Evolutionary conservation across 2,888 invertebrate species (phyloP).

Genomic region (Eupithecia exiguata): DNA sequence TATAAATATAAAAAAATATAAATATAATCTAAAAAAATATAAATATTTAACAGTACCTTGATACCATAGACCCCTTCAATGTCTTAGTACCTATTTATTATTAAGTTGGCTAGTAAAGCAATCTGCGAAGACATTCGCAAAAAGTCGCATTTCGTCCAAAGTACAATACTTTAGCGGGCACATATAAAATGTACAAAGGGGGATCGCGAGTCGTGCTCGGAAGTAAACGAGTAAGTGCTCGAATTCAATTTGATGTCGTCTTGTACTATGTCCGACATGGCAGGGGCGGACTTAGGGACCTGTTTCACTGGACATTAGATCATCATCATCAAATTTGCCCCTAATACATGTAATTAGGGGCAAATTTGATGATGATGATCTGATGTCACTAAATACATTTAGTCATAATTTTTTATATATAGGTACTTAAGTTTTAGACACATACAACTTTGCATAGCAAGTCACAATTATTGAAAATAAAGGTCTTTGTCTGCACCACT

Average conservation of each 20-base stretch:
- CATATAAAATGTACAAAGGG: constrained; percentile 23
- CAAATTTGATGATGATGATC: background rate
- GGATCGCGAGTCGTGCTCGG: constrained; percentile 13
- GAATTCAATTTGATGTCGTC: constrained; percentile 28
- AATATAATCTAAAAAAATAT: no score
- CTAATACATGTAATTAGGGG: background rate
- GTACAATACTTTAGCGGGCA: background rate
- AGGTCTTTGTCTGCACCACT: no score
- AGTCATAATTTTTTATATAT: background rate
- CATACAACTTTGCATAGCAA: no score
- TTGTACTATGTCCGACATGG: constrained; percentile 4
- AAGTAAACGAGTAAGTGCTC: constrained; percentile 25
- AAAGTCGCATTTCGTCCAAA: background rate
- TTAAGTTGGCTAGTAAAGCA: background rate
- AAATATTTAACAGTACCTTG: background rate
- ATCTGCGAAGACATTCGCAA: background rate
- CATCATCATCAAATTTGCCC: no score
- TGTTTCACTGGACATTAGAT: no score
- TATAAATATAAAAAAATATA: no score
- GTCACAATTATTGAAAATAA: background rate
- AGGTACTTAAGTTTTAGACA: no score
- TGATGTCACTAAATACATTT: no score
- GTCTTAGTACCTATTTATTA: background rate
- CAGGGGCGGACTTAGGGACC: background rate
- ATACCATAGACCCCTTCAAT: background rate